Percentiles rank a stretch among this genome's conserved stretches.
Conservation (phyloP, 2,113 vertebrate species). For the Festucalex cinctus region DNA sequence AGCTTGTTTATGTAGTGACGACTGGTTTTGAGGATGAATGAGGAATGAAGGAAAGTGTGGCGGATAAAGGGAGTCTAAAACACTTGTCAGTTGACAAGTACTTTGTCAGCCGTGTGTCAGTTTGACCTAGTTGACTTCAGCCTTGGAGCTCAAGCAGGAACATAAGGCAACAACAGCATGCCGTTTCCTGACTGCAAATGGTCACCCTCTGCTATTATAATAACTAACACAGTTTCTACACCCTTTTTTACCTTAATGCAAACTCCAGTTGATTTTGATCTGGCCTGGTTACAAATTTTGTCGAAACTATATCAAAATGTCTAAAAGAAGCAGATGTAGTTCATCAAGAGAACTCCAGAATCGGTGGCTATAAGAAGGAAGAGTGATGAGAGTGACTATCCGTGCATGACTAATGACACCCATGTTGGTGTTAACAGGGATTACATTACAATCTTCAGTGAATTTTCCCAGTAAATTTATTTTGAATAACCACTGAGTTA, state of each 20-base stretch:
- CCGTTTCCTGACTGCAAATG: conserved; percentile 11
- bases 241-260: neutral
- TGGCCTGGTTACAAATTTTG: neutral
- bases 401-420: conserved; percentile 26
- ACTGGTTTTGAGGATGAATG: neutral
- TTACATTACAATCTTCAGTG: conserved; percentile 34
- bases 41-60: neutral
- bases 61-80: conserved; percentile 1
- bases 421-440: conserved; percentile 33
- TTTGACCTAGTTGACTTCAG: conserved; percentile 13
- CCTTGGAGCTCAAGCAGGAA: neutral
- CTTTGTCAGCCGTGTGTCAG: conserved; percentile 8
- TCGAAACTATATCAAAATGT: neutral
- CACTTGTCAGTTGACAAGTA: neutral
- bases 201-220: conserved; percentile 2
- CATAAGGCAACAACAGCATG: neutral
- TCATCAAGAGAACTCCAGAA: neutral
- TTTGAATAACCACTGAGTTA: conserved; percentile 25
- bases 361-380: neutral
- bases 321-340: neutral
- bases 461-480: conserved; percentile 27
- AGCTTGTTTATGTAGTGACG: neutral
- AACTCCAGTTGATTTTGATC: neutral
- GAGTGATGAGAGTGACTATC: conserved; percentile 21
- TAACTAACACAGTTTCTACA: neutral